These are phyloP conservation scores for Chydorus sphaericus DNA, from an alignment of 2,888 invertebrate species.

Conservation along the genomic window DNA sequence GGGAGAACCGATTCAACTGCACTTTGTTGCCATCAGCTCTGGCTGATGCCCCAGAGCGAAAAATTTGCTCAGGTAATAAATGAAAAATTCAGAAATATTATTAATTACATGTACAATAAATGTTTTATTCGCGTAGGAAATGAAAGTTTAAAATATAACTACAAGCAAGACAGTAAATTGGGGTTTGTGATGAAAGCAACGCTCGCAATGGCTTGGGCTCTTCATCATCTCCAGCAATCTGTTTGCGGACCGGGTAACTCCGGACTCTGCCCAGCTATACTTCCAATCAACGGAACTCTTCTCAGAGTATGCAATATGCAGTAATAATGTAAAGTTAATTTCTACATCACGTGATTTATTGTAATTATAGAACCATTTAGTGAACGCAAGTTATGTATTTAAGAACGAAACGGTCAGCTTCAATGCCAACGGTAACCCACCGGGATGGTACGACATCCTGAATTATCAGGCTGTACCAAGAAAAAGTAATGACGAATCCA, in stretches of 20 bases:
- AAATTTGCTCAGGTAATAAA: too few relatives aligned
- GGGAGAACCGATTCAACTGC: conserved; percentile 56
- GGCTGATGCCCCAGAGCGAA: too few relatives aligned
- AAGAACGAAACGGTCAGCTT: conserved; percentile 50
- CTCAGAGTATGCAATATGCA: conserved; percentile 42
- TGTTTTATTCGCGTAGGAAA: conserved; percentile 36
- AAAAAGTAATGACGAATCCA: conserved; percentile 27
- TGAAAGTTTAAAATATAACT: conserved; percentile 39
- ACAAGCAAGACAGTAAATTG: conserved; percentile 59
- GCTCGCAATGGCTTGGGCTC: conserved; percentile 54
- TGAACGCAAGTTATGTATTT: conserved; percentile 51
- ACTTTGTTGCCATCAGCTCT: too few relatives aligned
- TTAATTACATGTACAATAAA: too few relatives aligned
- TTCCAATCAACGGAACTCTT: conserved; percentile 53
- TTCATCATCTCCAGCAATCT: conserved; percentile 51
- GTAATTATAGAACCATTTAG: conserved; percentile 42
- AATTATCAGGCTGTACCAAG: conserved; percentile 50
- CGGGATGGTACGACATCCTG: conserved; percentile 66
- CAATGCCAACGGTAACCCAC: conserved; percentile 59
- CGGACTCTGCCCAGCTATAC: conserved; percentile 46
- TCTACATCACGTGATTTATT: neutral
- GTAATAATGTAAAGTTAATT: neutral
- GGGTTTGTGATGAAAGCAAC: conserved; percentile 65
- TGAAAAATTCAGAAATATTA: too few relatives aligned
- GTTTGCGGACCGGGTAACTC: conserved; percentile 39